Percentiles rank a stretch among this genome's conserved stretches.
Evolutionary conservation across 1,140 invertebrate genomes (phyloP).

Genomic region (Drosophila biarmipes): DNA sequence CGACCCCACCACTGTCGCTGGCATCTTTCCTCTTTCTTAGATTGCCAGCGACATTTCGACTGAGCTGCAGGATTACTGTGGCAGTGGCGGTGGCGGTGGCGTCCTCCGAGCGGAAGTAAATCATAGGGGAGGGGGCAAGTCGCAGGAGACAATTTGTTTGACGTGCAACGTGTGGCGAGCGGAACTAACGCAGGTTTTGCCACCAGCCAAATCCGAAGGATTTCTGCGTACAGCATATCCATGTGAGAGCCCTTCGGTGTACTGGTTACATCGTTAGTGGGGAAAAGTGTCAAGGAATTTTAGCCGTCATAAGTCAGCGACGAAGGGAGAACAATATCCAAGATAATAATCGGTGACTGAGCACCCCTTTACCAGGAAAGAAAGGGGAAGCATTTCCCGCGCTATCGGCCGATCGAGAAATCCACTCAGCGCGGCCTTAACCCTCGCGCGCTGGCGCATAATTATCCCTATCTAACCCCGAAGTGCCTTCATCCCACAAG

Average conservation of each 20-base stretch:
- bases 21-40: slow-evolving; percentile 75
- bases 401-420: slow-evolving; percentile 23
- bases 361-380: neutral
- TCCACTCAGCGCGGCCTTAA: slow-evolving; percentile 17
- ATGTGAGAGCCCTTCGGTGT: neutral
- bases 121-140: slow-evolving; percentile 17
- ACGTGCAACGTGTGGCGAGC: slow-evolving; percentile 77
- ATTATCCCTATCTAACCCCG: slow-evolving; percentile 55
- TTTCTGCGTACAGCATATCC: slow-evolving; percentile 19
- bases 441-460: slow-evolving; percentile 63
- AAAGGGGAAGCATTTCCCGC: slow-evolving; percentile 10
- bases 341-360: slow-evolving; percentile 30
- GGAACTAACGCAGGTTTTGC: slow-evolving; percentile 68
- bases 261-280: slow-evolving; percentile 40
- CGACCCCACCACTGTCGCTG: slow-evolving; percentile 58
- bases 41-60: slow-evolving; percentile 75
- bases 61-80: slow-evolving; percentile 80
- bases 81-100: slow-evolving; percentile 10
- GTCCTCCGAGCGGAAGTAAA: slow-evolving; percentile 17
- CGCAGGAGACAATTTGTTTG: slow-evolving; percentile 74
- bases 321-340: slow-evolving; percentile 15
- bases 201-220: slow-evolving; percentile 33
- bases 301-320: slow-evolving; percentile 31
- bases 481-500: slow-evolving; percentile 21
- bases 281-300: slow-evolving; percentile 39